These are phyloP conservation scores for Microchrysa polita DNA, from an alignment of 2,888 invertebrate genomes.

Conservation along the genomic window DNA sequence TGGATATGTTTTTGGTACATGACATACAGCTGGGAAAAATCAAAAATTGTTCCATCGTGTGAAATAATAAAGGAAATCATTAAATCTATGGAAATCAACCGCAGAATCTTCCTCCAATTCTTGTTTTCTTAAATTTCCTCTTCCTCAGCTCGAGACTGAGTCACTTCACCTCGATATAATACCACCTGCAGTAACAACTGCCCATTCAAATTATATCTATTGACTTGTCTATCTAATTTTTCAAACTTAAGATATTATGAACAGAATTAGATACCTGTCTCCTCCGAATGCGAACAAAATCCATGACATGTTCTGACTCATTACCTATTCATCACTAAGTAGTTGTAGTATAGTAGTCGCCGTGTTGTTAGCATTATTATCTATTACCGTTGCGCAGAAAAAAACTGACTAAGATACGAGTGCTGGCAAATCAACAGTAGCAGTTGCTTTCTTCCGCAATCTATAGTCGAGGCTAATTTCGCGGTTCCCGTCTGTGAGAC, in stretches of 20 bases:
- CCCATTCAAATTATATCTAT: constrained; percentile 32
- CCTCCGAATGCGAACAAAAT: constrained; percentile 12
- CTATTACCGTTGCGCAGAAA: constrained; percentile 43
- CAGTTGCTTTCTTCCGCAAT: constrained; percentile 37
- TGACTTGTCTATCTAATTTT: constrained; percentile 35
- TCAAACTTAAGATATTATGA: constrained; percentile 25
- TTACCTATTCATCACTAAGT: constrained; percentile 39
- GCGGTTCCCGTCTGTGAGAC: not conserved
- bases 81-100: constrained; percentile 42
- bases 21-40: constrained; percentile 29
- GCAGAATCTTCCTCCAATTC: constrained; percentile 37
- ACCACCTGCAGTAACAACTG: not conserved
- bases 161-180: no score
- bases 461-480: not conserved
- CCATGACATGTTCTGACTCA: constrained; percentile 41
- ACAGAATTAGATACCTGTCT: constrained; percentile 8
- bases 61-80: constrained; percentile 39
- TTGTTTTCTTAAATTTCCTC: constrained; percentile 27
- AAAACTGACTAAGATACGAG: no score
- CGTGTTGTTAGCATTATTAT: constrained; percentile 36
- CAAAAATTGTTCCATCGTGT: constrained; percentile 20
- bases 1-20: not conserved
- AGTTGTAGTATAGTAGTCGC: not conserved
- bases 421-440: constrained; percentile 6
- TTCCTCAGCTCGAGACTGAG: not conserved